phyloP scores from a whole-genome alignment of 2,888 invertebrate genomes.

The Nesidiocoris tenuis region DNA sequence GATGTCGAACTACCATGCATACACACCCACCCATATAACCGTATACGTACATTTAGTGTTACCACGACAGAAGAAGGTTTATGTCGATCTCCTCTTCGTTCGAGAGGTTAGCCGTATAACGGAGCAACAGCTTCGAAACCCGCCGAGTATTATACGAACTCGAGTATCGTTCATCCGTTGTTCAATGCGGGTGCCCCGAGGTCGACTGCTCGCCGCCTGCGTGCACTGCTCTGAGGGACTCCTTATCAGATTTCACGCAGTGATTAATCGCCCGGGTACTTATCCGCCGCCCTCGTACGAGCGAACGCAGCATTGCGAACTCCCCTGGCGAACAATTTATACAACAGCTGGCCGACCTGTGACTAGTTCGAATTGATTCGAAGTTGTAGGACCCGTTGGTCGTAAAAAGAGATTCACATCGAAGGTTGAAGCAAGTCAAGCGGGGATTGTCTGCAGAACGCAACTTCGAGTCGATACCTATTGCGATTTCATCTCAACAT shows the following conservation, averaged over 20 bases:
- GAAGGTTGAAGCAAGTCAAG: no score
- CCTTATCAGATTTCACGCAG: not conserved
- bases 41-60: no score
- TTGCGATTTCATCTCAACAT: no score
- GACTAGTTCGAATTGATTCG: not conserved
- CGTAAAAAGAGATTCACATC: no score
- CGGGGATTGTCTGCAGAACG: no score
- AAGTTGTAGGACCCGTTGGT: not conserved
- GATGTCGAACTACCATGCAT: no score
- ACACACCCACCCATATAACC: no score
- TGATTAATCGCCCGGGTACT: not conserved
- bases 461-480: no score
- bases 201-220: not conserved
- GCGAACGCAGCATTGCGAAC: not conserved
- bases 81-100: no score
- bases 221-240: not conserved
- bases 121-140: not conserved
- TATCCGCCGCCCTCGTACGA: not conserved
- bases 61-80: no score
- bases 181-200: not conserved
- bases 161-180: not conserved
- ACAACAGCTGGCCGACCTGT: not conserved
- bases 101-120: no score
- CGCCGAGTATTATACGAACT: not conserved
- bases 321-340: not conserved